phyloP scores from a whole-genome alignment of 1,140 invertebrate genomes.

The Bombus huntii region DNA sequence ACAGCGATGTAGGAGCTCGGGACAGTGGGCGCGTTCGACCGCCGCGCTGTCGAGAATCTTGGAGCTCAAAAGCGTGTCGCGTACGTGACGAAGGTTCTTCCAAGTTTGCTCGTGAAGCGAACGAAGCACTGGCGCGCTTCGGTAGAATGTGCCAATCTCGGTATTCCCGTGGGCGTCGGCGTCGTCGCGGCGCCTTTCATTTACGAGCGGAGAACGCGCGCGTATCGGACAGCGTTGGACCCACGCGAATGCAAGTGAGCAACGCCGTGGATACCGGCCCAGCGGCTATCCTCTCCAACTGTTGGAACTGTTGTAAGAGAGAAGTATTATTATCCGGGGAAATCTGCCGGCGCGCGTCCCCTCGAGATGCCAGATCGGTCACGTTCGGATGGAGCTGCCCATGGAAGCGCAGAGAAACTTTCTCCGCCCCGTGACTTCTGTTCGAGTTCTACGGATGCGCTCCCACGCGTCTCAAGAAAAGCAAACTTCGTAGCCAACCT shows the following conservation, averaged over 20 bases:
- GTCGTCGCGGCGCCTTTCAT: slow-evolving; percentile 73
- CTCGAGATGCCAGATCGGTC: slow-evolving; percentile 80
- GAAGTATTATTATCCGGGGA: slow-evolving; percentile 83
- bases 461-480: slow-evolving; percentile 59
- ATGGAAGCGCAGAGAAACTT: slow-evolving; percentile 74
- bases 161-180: slow-evolving; percentile 68
- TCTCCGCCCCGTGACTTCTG: slow-evolving; percentile 63
- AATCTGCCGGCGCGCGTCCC: slow-evolving; percentile 77
- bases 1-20: background rate
- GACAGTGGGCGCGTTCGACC: background rate
- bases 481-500: slow-evolving; percentile 59
- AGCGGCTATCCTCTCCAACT: slow-evolving; percentile 36
- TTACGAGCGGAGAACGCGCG: slow-evolving; percentile 67
- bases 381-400: slow-evolving; percentile 75
- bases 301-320: slow-evolving; percentile 75
- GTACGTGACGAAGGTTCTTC: slow-evolving; percentile 58
- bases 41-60: slow-evolving; percentile 5
- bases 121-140: slow-evolving; percentile 41
- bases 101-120: slow-evolving; percentile 52
- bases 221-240: slow-evolving; percentile 48
- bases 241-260: slow-evolving; percentile 60
- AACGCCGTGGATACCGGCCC: slow-evolving; percentile 29
- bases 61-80: slow-evolving; percentile 47
- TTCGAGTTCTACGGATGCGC: slow-evolving; percentile 41
- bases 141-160: slow-evolving; percentile 74